Conservation (phyloP, 1,140 invertebrate genomes). For the Teleopsis dalmanni region DNA sequence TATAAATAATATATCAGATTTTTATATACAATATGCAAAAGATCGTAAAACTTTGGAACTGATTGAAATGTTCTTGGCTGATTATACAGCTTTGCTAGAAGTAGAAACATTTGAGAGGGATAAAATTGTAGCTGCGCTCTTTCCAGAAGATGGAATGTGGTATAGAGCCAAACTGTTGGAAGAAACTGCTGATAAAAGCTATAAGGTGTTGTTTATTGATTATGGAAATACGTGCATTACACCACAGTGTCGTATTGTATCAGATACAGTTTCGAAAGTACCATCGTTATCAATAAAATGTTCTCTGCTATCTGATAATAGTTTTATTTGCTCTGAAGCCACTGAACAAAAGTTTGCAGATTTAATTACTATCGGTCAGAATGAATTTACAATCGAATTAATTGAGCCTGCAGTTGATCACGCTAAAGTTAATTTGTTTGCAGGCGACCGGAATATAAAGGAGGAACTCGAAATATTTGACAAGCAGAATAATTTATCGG, state of each 20-base stretch:
- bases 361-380: constrained; percentile 55
- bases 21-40: constrained; percentile 62
- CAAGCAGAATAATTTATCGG: constrained; percentile 32
- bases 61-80: constrained; percentile 52
- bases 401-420: constrained; percentile 54
- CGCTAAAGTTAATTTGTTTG: constrained; percentile 55
- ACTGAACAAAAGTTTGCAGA: constrained; percentile 58
- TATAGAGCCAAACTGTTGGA: constrained; percentile 60
- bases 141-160: constrained; percentile 61
- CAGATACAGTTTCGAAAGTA: constrained; percentile 54
- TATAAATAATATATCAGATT: constrained; percentile 58
- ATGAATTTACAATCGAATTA: constrained; percentile 56
- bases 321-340: constrained; percentile 55
- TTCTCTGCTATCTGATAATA: constrained; percentile 52
- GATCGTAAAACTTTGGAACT: constrained; percentile 54
- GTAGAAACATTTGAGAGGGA: constrained; percentile 45
- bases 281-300: constrained; percentile 57
- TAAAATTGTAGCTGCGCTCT: constrained; percentile 59
- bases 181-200: constrained; percentile 50
- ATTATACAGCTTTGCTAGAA: constrained; percentile 21
- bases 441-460: constrained; percentile 54
- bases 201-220: constrained; percentile 64
- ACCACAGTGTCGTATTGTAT: constrained; percentile 53
- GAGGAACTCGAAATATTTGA: constrained; percentile 51
- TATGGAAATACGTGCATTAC: constrained; percentile 62